Conservation (phyloP, 2,113 vertebrate genomes). For the Aldabrachelys gigantea region DNA sequence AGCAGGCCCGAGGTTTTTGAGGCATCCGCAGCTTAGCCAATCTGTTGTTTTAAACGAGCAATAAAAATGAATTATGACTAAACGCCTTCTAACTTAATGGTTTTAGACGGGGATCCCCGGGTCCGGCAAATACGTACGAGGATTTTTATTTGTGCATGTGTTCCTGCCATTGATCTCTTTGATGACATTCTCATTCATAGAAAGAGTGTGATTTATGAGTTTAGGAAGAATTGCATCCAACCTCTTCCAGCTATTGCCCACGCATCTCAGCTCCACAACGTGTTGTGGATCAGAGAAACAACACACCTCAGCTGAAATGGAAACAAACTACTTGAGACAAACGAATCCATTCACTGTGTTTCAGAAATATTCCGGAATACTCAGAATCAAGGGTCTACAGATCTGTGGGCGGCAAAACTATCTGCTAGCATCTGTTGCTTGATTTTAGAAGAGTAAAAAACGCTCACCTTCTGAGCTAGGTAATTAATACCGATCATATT, state of each 20-base stretch:
- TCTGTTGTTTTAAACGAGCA: slow-evolving; percentile 92
- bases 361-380: neutral
- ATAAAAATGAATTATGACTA: slow-evolving; percentile 99
- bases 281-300: slow-evolving; percentile 29
- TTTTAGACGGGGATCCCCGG: slow-evolving; percentile 88
- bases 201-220: slow-evolving; percentile 98
- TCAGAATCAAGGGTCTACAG: neutral
- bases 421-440: slow-evolving; percentile 34
- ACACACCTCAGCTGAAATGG: neutral
- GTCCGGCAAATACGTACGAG: slow-evolving; percentile 91
- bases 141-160: slow-evolving; percentile 96
- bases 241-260: slow-evolving; percentile 77
- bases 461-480: neutral
- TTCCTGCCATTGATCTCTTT: slow-evolving; percentile 95
- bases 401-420: neutral
- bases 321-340: neutral
- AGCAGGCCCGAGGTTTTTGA: slow-evolving; percentile 62
- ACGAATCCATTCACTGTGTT: neutral
- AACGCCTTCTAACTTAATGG: slow-evolving; percentile 88
- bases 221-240: slow-evolving; percentile 83
- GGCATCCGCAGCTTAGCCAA: slow-evolving; percentile 82
- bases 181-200: slow-evolving; percentile 97
- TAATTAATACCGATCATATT: neutral
- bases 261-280: slow-evolving; percentile 55
- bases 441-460: neutral